Base-by-base conservation (phyloP, 2,113 vertebrate species). In the Tapirus terrestris region DNA sequence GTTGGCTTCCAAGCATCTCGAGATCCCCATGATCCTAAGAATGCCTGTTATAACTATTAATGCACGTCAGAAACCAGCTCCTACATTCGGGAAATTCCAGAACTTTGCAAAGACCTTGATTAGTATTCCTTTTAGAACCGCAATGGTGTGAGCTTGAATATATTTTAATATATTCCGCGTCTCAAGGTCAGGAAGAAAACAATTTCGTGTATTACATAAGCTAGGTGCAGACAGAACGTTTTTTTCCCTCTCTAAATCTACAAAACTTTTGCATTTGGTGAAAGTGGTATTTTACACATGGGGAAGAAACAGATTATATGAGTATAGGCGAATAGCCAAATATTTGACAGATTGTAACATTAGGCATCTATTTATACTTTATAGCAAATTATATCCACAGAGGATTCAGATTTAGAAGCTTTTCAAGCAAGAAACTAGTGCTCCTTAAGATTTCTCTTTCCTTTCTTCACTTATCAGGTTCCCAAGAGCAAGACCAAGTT, bases 101-200 rank as follows among this genome's bases (percentile, higher is more conserved):
- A 89, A 68, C 72, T 48, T 91, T 81, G 63, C 91, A 68, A 91
- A 95, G 90, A 58, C 75, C 93, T 97, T 93, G 72, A 89, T 95
- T 86, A 94, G 63, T 33, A 96, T 95, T 93, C 94, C 68, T 92
- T 82, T 77, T 65, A 73, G n/a, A 85, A 77, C 3, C 21, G 10
- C 73, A 70, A 8, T 4, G 23, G 58, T 56, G 92, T 96, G 97
- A 97, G 91, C 89, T 12, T 87, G 94, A 96, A 97, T 95, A 96
- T 36, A 94, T 96, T 95, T 94, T 56, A 81, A 91, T 63, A 84
- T 33, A 31, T 6, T 27, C 67, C 8, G 16, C 1, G 11, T 43
- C 79, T 96, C 94, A 96, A 97, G 95, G 95, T 95, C 97, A 90
- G 72, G 77, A 77, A 86, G 80, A 60, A 93, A 95, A 79, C 16